These are phyloP conservation scores for Drosophila hydei DNA, from an alignment of 1,140 invertebrate species.

Conservation along the genomic window DNA sequence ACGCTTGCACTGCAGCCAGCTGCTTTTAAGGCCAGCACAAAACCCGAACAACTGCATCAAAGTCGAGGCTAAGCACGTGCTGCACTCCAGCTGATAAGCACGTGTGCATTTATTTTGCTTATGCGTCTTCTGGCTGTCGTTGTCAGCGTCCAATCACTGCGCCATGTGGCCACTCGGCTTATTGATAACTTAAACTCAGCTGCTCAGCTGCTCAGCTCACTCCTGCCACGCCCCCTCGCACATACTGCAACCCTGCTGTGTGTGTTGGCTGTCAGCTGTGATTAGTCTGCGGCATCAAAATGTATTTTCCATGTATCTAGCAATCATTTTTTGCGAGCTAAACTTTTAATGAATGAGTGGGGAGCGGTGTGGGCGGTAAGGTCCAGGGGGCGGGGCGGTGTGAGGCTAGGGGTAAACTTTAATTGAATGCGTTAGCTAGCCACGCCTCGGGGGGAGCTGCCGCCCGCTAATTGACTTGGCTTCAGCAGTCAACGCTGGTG, in stretches of 20 bases:
- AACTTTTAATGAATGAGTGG: constrained; percentile 4
- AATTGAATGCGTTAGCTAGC: constrained; percentile 47
- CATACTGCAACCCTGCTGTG: not conserved
- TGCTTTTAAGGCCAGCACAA: constrained; percentile 50
- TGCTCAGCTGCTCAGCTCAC: too few species aligned
- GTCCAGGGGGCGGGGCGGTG: too few species aligned
- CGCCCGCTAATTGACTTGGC: constrained; percentile 47
- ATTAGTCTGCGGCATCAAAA: constrained; percentile 4
- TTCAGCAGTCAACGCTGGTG: constrained; percentile 15
- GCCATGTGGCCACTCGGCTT: constrained; percentile 9
- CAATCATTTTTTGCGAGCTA: not conserved
- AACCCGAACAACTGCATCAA: not conserved
- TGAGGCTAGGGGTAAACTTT: constrained; percentile 22
- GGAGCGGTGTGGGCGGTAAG: not conserved
- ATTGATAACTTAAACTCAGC: constrained; percentile 11
- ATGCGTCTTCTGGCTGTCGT: too few species aligned
- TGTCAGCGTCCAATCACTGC: constrained; percentile 7
- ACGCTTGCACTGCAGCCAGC: constrained; percentile 21
- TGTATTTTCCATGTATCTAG: not conserved
- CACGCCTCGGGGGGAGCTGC: not conserved
- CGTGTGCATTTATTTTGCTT: constrained; percentile 39
- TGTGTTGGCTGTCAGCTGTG: constrained; percentile 1
- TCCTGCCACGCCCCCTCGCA: not conserved
- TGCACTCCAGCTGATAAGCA: constrained; percentile 55
- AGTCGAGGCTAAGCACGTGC: constrained; percentile 51